Evolutionary conservation across 2,888 invertebrate genomes (phyloP), one percentile per base, ranked within the genome.

Genomic region (Polydrusus cervinus): DNA sequence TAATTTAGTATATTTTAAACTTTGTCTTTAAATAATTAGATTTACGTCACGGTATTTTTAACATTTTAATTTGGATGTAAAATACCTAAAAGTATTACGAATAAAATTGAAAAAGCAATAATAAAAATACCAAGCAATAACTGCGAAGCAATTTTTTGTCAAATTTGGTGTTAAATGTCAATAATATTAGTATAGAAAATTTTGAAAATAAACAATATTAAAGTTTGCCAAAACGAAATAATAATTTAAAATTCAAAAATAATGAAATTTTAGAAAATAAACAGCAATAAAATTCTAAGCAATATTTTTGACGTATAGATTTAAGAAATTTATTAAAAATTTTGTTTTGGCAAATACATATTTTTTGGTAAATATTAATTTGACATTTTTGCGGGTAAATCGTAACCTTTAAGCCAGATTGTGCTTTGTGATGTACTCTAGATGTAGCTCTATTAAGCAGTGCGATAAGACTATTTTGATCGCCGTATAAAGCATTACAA

Each of bases 91-190:
- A 60, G 40, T 10, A 30, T 13, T 34, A 49, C 34, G 8, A 34
- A 8, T 13, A 18, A 57, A 60, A 38, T 11, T 49, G 9, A 55
- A 13, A 53, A 71, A 71, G 65, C 65, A 71, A 65, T 71, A 65
- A 16, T 53, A 43, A n/a, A 14, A 57, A 10, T 25, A 10, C 13
- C 14, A 51, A 71, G 70, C 70, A 78, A 76, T 68, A 74, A 74
- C 18, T 64, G 30, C 62, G 34, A 76, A 71, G 74, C 74, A 77
- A 74, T 77, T 68, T 34, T 60, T 20, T 73, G 72, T 76, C 71
- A 77, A 74, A 76, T 74, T 76, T 61, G 66, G 51, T 69, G 64
- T 71, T 74, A 30, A 38, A 57, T 65, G 74, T 74, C 74, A 74
- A 74, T 74, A 69, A 47, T 69, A 60, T 69, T 68, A 74, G 51